Evolutionary conservation across 2,113 vertebrate species (phyloP).

Genomic region (Cyanoderma ruficeps): DNA sequence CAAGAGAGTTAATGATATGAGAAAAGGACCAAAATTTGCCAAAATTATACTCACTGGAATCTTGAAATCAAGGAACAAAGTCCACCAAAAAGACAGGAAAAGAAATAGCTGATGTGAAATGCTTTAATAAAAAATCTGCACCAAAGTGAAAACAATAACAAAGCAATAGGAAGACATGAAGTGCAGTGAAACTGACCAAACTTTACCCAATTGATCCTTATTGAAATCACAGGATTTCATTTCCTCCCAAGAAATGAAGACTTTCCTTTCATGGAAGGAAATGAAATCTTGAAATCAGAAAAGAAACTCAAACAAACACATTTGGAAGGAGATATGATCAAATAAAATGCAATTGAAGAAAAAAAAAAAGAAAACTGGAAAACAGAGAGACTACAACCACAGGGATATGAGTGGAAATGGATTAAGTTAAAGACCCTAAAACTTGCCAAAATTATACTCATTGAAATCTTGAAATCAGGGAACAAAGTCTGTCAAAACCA

Average conservation of each 20-base stretch:
- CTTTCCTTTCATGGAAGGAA: background rate
- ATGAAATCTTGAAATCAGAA: background rate
- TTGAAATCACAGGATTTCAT: background rate
- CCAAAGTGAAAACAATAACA: background rate
- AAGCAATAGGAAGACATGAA: background rate
- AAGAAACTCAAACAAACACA: background rate
- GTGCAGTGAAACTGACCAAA: no score
- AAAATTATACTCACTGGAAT: background rate
- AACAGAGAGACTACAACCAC: background rate
- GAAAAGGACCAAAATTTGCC: background rate
- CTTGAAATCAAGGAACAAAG: background rate
- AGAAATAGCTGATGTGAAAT: background rate
- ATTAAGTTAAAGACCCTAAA: no score
- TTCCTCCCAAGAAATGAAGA: background rate
- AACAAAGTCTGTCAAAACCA: no score
- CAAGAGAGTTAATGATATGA: background rate
- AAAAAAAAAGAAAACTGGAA: background rate
- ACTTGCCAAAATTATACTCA: no score
- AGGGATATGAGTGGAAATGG: background rate
- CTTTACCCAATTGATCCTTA: background rate
- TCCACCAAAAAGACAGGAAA: accelerated
- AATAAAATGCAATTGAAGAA: background rate
- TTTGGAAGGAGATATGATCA: background rate
- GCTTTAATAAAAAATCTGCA: background rate
- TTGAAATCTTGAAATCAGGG: no score